Conservation (phyloP, 2,113 vertebrate species). For the Pangasianodon gigas region DNA sequence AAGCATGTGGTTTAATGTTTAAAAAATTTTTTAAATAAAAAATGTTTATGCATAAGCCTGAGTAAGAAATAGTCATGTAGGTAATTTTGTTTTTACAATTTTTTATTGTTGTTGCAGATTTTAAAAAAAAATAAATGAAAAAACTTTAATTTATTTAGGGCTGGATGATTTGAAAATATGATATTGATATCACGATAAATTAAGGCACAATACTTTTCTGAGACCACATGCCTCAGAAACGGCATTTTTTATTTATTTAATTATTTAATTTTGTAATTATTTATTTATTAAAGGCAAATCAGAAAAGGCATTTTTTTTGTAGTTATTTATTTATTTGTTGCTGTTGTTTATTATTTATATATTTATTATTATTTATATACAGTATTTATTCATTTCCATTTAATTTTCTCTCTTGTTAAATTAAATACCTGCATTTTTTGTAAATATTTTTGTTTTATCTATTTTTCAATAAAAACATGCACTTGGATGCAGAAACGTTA, state of each 20-base stretch:
- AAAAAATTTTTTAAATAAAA: too few species aligned
- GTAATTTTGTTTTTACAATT: too few species aligned
- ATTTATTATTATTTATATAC: background rate
- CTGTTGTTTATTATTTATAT: background rate
- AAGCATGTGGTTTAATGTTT: too few species aligned
- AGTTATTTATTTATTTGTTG: background rate
- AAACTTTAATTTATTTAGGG: too few species aligned
- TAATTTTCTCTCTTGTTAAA: background rate
- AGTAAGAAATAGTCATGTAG: too few species aligned
- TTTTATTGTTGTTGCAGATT: too few species aligned
- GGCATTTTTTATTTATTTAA: background rate
- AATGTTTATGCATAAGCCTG: too few species aligned
- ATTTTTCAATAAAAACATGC: background rate
- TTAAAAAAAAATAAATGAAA: too few species aligned
- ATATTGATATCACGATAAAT: too few species aligned
- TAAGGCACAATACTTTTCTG: background rate
- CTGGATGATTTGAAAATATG: too few species aligned
- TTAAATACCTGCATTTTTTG: background rate
- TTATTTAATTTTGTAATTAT: background rate
- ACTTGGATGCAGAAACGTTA: background rate
- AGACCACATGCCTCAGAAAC: background rate
- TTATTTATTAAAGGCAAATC: background rate
- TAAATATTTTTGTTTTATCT: background rate
- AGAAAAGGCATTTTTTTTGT: too few species aligned
- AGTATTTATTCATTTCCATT: background rate